Evolutionary conservation across 2,888 invertebrate genomes (phyloP).

Genomic region (Laothoe populi): DNA sequence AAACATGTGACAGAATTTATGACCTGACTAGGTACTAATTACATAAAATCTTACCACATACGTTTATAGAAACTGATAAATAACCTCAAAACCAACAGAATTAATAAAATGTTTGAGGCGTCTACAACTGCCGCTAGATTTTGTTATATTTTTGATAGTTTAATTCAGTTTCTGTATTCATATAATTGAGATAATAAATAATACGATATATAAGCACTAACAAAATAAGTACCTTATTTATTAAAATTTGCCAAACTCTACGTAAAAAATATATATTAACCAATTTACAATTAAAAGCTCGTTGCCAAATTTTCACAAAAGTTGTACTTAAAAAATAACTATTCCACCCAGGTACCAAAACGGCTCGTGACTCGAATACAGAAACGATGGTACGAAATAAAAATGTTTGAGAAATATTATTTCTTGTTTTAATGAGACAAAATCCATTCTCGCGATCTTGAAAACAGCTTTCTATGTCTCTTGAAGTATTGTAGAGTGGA

Average conservation of each 20-base stretch:
- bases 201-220: too few relatives aligned
- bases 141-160: too few relatives aligned
- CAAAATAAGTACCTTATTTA: too few relatives aligned
- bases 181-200: too few relatives aligned
- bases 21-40: too few relatives aligned
- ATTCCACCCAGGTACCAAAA: slow-evolving; percentile 3
- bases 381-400: slow-evolving; percentile 6
- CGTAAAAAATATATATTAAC: background rate
- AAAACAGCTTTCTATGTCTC: slow-evolving; percentile 7
- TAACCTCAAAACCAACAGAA: too few relatives aligned
- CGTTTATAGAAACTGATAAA: too few relatives aligned
- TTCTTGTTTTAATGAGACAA: slow-evolving; percentile 21
- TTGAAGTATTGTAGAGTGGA: slow-evolving; percentile 2
- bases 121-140: too few relatives aligned
- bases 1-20: too few relatives aligned
- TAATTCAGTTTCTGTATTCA: too few relatives aligned
- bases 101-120: too few relatives aligned
- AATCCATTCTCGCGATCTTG: slow-evolving; percentile 13
- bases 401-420: slow-evolving; percentile 19
- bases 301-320: background rate
- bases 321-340: slow-evolving; percentile 9
- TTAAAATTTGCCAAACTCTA: background rate
- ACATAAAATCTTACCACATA: too few relatives aligned
- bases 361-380: slow-evolving; percentile 1
- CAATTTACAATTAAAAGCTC: background rate